These are phyloP conservation scores for Myiagra hebetior DNA, from an alignment of 2,113 vertebrate species.

Conservation along the genomic window DNA sequence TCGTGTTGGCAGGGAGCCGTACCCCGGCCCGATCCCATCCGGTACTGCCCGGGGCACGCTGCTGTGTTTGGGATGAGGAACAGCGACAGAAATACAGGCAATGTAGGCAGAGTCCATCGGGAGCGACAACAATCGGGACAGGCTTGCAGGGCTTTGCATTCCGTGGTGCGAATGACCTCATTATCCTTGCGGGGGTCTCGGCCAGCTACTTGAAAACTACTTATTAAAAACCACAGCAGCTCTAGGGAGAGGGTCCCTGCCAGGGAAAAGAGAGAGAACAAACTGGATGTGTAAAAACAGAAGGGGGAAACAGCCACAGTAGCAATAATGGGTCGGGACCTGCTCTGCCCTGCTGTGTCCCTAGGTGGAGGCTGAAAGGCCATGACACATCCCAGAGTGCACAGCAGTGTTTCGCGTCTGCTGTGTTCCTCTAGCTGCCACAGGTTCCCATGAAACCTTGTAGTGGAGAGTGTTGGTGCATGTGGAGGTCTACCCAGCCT, in stretches of 20 bases:
- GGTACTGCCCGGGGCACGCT: background rate
- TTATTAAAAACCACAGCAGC: constrained; percentile 20
- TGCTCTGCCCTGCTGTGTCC: background rate
- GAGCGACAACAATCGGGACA: background rate
- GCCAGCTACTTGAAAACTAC: constrained; percentile 44
- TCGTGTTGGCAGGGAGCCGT: background rate
- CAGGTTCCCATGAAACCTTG: background rate
- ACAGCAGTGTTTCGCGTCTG: accelerated
- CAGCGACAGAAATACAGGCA: background rate
- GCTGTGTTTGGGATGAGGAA: background rate
- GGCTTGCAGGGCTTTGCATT: background rate
- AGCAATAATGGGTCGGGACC: background rate
- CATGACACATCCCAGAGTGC: background rate
- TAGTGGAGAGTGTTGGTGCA: background rate
- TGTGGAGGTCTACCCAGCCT: background rate
- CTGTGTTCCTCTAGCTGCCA: background rate
- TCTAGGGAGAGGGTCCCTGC: background rate
- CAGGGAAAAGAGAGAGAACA: background rate
- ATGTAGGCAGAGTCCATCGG: background rate
- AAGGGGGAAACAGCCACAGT: background rate
- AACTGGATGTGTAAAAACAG: background rate
- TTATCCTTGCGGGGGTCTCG: constrained; percentile 28
- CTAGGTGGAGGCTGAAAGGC: background rate
- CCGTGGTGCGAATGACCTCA: constrained; percentile 23
- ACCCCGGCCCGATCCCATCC: background rate